Percentiles rank a stretch among this genome's conserved stretches.
Evolutionary conservation across 2,113 vertebrate genomes (phyloP).

Genomic region (Cyprinus carpio): DNA sequence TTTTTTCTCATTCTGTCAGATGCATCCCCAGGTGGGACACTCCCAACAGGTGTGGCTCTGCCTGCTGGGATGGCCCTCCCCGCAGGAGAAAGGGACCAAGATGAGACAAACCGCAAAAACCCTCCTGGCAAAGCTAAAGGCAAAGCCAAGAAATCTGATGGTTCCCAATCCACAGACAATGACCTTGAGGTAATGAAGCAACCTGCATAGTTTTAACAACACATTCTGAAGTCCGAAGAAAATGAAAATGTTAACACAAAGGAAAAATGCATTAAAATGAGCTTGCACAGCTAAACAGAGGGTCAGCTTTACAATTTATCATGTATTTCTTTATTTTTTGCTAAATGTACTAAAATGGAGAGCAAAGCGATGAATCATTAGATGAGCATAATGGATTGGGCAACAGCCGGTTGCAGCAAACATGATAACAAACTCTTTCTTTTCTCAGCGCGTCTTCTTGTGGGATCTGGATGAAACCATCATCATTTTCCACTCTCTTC

Average conservation of each 20-base stretch:
- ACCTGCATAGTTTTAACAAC: too few relatives aligned
- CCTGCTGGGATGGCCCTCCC: conserved; percentile 57
- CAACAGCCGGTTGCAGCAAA: too few relatives aligned
- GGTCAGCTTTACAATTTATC: background rate
- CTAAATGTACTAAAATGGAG: background rate
- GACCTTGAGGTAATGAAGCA: conserved; percentile 85
- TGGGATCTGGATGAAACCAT: conserved; percentile 99
- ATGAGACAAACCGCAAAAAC: conserved; percentile 87
- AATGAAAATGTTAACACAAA: background rate
- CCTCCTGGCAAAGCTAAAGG: conserved; percentile 88
- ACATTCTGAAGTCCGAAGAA: background rate
- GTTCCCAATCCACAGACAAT: conserved; percentile 80
- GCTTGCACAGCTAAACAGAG: background rate
- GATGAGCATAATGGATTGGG: background rate
- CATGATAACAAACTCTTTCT: conserved; percentile 1
- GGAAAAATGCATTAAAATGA: background rate
- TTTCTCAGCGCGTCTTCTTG: conserved; percentile 87
- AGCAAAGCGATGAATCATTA: background rate
- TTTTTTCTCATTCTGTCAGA: conserved; percentile 52
- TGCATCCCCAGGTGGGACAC: conserved; percentile 67
- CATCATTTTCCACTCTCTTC: conserved; percentile 98
- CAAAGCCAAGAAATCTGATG: conserved; percentile 88
- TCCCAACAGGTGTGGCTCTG: conserved; percentile 54
- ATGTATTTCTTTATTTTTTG: too few relatives aligned
- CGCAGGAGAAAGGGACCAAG: conserved; percentile 82